phyloP scores from a whole-genome alignment of 2,888 invertebrate genomes.

The Dynastes maya region DNA sequence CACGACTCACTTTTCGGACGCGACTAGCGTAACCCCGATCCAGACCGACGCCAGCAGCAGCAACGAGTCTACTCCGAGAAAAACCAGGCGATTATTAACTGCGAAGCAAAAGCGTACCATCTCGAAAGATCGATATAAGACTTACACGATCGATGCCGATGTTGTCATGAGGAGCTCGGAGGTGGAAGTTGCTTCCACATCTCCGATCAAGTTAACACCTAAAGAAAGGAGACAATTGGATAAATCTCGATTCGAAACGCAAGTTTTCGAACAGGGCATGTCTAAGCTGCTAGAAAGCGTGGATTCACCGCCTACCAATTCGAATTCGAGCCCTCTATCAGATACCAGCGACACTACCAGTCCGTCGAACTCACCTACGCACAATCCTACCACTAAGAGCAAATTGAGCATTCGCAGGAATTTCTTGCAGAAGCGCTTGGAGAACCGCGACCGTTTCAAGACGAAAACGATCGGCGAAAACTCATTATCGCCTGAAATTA shows the following conservation, averaged over 20 bases:
- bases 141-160: slow-evolving; percentile 84
- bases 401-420: slow-evolving; percentile 65
- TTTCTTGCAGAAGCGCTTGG: slow-evolving; percentile 74
- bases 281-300: slow-evolving; percentile 61
- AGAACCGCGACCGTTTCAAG: slow-evolving; percentile 82
- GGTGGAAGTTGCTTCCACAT: slow-evolving; percentile 58
- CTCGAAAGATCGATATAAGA: slow-evolving; percentile 86
- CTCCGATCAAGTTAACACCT: slow-evolving; percentile 72
- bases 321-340: slow-evolving; percentile 49
- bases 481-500: slow-evolving; percentile 72
- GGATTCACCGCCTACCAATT: slow-evolving; percentile 3
- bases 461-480: slow-evolving; percentile 79
- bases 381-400: slow-evolving; percentile 59
- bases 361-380: slow-evolving; percentile 56
- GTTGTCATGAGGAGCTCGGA: slow-evolving; percentile 68
- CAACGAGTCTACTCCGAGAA: slow-evolving; percentile 83
- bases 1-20: slow-evolving; percentile 69
- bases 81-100: slow-evolving; percentile 74
- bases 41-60: slow-evolving; percentile 81
- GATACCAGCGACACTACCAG: slow-evolving; percentile 54
- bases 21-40: slow-evolving; percentile 76
- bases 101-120: slow-evolving; percentile 85
- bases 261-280: slow-evolving; percentile 69
- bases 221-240: slow-evolving; percentile 80
- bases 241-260: slow-evolving; percentile 81